These are phyloP conservation scores for Otis tarda DNA, from an alignment of 2,113 vertebrate species.

Conservation along the genomic window DNA sequence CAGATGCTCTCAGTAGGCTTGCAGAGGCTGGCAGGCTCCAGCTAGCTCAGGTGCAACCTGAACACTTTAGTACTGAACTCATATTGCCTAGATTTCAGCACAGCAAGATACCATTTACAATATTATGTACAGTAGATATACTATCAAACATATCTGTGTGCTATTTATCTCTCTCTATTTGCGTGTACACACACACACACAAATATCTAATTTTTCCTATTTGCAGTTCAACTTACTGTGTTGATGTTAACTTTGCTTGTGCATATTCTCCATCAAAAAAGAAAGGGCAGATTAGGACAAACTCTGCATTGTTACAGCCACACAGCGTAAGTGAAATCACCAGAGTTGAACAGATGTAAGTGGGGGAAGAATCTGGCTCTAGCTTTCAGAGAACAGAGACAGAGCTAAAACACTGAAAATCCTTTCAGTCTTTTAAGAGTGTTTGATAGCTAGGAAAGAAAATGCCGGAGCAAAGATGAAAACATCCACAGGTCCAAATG, in stretches of 20 bases:
- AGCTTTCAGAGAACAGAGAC: not conserved
- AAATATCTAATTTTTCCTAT: not conserved
- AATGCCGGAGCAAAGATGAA: not conserved
- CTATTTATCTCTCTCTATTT: slow-evolving; percentile 28
- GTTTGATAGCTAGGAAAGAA: not conserved
- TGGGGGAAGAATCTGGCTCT: slow-evolving; percentile 55
- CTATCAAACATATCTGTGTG: slow-evolving; percentile 35
- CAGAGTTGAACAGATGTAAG: slow-evolving; percentile 55
- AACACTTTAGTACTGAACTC: slow-evolving; percentile 77
- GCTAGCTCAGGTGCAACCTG: slow-evolving; percentile 82
- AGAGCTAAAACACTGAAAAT: slow-evolving; percentile 3
- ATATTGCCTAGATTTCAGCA: slow-evolving; percentile 75
- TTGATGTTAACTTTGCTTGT: not conserved
- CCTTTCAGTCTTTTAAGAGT: not conserved
- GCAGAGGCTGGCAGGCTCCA: slow-evolving; percentile 82
- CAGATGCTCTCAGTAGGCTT: slow-evolving; percentile 88
- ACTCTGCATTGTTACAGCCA: slow-evolving; percentile 35
- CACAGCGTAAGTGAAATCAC: not conserved
- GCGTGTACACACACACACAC: not conserved
- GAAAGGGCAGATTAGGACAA: slow-evolving; percentile 62
- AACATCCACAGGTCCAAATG: not conserved
- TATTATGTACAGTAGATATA: slow-evolving; percentile 70
- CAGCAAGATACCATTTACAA: slow-evolving; percentile 69
- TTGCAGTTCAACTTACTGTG: not conserved
- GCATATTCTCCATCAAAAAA: not conserved